phyloP scores from a whole-genome alignment of 2,797 vertebrate genomes.

The Gymnothorax reevesii region DNA sequence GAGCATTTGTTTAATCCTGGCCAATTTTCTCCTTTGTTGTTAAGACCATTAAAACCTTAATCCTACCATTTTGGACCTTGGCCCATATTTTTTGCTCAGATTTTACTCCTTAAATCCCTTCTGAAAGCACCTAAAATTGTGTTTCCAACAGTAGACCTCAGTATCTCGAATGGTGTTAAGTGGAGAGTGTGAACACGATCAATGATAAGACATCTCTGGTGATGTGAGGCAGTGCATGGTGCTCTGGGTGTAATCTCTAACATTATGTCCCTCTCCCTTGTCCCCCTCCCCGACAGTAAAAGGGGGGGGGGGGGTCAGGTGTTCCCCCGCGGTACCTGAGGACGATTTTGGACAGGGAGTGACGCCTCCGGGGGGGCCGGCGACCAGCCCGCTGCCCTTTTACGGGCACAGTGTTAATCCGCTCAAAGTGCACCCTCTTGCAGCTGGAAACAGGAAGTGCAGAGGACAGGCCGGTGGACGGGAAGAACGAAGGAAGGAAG shows the following conservation, averaged over 20 bases:
- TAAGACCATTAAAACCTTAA: too few relatives aligned
- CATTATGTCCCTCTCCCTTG: neutral
- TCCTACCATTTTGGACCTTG: too few relatives aligned
- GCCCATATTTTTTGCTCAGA: neutral
- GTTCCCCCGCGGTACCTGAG: slow-evolving; percentile 80
- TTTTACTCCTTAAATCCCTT: neutral
- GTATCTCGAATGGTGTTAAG: neutral
- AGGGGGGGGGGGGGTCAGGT: neutral
- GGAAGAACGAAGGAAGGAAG: neutral
- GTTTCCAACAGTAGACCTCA: neutral
- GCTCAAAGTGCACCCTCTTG: slow-evolving; percentile 88
- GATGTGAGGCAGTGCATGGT: slow-evolving; percentile 4
- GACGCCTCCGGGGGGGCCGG: slow-evolving; percentile 79
- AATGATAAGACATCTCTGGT: slow-evolving; percentile 7
- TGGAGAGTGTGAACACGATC: neutral
- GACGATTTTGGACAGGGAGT: slow-evolving; percentile 83
- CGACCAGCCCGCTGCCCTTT: slow-evolving; percentile 77
- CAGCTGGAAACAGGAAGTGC: slow-evolving; percentile 63
- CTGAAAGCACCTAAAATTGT: neutral
- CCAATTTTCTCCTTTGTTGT: too few relatives aligned
- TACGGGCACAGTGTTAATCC: slow-evolving; percentile 87
- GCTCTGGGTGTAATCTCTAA: slow-evolving; percentile 1
- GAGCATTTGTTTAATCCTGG: too few relatives aligned
- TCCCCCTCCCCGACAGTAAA: neutral
- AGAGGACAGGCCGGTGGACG: neutral